phyloP scores from a whole-genome alignment of 2,888 invertebrate genomes.

The Cheilosia grossa region DNA sequence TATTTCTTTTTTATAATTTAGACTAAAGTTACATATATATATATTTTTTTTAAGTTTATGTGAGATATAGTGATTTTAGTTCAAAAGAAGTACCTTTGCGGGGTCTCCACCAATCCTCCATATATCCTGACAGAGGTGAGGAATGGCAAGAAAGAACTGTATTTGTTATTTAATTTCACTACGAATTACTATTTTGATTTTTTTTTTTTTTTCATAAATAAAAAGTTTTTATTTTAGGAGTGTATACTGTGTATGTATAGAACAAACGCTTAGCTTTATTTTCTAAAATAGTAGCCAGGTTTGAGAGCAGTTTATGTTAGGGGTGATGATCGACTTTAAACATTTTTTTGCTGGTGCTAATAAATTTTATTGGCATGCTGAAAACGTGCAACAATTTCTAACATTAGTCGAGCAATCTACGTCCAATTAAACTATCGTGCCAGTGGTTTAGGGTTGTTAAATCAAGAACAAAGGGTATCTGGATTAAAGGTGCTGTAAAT shows the following conservation, averaged over 20 bases:
- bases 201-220: slow-evolving; percentile 10
- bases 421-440: slow-evolving; percentile 7
- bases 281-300: slow-evolving; percentile 19
- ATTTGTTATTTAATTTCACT: slow-evolving; percentile 84
- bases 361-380: slow-evolving; percentile 12
- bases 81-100: slow-evolving; percentile 92
- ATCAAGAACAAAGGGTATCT: not conserved
- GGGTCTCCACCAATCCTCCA: slow-evolving; percentile 99
- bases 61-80: slow-evolving; percentile 49
- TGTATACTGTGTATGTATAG: not conserved
- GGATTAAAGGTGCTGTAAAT: too few species aligned
- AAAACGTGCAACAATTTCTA: slow-evolving; percentile 38
- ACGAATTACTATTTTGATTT: slow-evolving; percentile 76
- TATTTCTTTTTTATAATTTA: slow-evolving; percentile 21
- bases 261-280: slow-evolving; percentile 3
- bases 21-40: slow-evolving; percentile 22
- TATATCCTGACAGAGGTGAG: slow-evolving; percentile 97
- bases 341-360: slow-evolving; percentile 12
- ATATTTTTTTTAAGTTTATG: slow-evolving; percentile 7
- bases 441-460: not conserved
- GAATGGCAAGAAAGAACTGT: slow-evolving; percentile 89
- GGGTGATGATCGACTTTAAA: slow-evolving; percentile 18
- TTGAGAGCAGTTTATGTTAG: slow-evolving; percentile 15
- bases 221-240: slow-evolving; percentile 5
- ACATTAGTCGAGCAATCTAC: slow-evolving; percentile 1